Percentiles rank a stretch among this genome's conserved stretches.
Conservation (phyloP, 1,140 invertebrate genomes). For the Drosophila kepulauana region DNA sequence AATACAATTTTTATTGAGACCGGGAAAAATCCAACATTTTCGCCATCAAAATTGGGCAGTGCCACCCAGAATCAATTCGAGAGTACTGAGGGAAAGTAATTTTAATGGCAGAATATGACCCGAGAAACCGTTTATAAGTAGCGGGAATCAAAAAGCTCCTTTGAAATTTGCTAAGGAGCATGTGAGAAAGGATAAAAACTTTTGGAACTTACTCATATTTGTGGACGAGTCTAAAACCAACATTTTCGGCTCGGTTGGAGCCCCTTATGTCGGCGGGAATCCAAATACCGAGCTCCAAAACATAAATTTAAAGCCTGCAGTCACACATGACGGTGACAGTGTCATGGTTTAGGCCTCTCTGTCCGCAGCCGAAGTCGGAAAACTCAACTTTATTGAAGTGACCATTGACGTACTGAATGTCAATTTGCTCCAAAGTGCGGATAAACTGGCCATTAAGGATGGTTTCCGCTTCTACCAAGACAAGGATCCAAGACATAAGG, state of each 20-base stretch:
- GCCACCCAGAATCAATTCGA: background rate
- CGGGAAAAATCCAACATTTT: background rate
- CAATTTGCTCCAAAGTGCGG: too few relatives aligned
- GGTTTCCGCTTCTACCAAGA: too few relatives aligned
- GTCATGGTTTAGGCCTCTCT: too few relatives aligned
- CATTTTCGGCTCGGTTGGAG: too few relatives aligned
- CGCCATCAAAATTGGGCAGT: background rate
- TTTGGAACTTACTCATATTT: too few relatives aligned
- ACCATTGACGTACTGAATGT: background rate
- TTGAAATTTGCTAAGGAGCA: background rate
- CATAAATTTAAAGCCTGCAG: background rate
- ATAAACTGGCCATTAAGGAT: too few relatives aligned
- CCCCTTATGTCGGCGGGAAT: too few relatives aligned
- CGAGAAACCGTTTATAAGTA: conserved; percentile 13
- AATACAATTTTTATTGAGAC: background rate
- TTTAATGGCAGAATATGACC: conserved; percentile 28
- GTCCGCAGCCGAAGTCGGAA: background rate
- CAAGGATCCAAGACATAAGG: too few relatives aligned
- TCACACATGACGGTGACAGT: background rate
- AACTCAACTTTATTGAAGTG: background rate
- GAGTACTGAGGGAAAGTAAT: background rate
- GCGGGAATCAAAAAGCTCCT: background rate
- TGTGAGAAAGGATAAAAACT: too few relatives aligned
- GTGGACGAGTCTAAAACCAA: too few relatives aligned
- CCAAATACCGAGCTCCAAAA: too few relatives aligned